These are phyloP conservation scores for Bombus pyrosoma DNA, from an alignment of 1,140 invertebrate genomes.

Conservation along the genomic window DNA sequence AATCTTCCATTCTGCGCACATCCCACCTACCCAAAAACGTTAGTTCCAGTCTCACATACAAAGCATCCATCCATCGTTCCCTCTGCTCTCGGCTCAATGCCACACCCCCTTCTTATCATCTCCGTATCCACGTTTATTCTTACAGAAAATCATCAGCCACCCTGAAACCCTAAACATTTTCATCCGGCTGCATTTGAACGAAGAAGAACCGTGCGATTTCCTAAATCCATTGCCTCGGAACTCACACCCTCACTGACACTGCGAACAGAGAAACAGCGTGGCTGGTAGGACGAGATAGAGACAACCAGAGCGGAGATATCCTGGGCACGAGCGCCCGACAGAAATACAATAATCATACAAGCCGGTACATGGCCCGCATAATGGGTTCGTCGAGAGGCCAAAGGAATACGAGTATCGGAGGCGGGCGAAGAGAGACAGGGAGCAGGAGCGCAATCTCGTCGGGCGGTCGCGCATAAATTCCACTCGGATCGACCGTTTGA, in stretches of 20 bases:
- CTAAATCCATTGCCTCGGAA: neutral
- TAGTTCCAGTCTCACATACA: too few species aligned
- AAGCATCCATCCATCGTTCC: neutral
- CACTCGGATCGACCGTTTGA: slow-evolving; percentile 46
- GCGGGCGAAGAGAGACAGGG: neutral
- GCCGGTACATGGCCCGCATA: slow-evolving; percentile 34
- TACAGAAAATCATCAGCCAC: neutral
- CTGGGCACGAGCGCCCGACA: slow-evolving; percentile 12
- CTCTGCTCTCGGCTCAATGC: neutral
- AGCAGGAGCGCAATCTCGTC: slow-evolving; percentile 38
- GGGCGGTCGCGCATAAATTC: slow-evolving; percentile 52
- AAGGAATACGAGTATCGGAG: slow-evolving; percentile 41
- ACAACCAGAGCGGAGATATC: slow-evolving; percentile 21
- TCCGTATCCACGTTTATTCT: neutral
- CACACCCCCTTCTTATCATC: neutral
- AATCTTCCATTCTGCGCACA: too few species aligned
- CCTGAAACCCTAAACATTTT: neutral
- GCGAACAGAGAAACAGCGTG: neutral
- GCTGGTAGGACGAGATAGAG: neutral
- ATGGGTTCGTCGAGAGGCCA: slow-evolving; percentile 36
- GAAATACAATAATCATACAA: slow-evolving; percentile 53
- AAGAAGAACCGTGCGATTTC: neutral
- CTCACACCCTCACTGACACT: neutral
- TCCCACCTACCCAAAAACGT: too few species aligned
- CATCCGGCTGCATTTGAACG: neutral